Evolutionary conservation across 2,888 invertebrate genomes (phyloP).

Genomic region (Taenaris catops): DNA sequence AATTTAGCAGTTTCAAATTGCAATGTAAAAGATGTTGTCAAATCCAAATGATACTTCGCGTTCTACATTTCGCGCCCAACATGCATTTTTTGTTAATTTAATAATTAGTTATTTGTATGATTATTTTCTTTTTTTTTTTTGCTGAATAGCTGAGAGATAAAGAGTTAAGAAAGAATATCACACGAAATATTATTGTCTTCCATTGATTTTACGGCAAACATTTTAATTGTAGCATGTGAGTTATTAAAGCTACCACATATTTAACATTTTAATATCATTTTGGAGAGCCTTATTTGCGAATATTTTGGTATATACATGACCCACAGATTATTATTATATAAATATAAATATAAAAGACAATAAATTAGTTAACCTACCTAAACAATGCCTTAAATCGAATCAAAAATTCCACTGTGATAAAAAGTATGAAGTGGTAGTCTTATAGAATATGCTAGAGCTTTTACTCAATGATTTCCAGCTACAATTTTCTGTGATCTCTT

Average conservation of each 20-base stretch:
- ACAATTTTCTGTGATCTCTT: slow-evolving; percentile 82
- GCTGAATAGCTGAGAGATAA: slow-evolving; percentile 39
- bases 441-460: slow-evolving; percentile 65
- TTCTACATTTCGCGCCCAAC: slow-evolving; percentile 40
- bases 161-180: slow-evolving; percentile 29
- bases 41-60: slow-evolving; percentile 32
- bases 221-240: slow-evolving; percentile 69
- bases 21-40: slow-evolving; percentile 44
- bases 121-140: slow-evolving; percentile 50
- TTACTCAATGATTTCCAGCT: slow-evolving; percentile 79
- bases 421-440: slow-evolving; percentile 69
- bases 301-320: slow-evolving; percentile 11
- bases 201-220: slow-evolving; percentile 65
- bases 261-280: slow-evolving; percentile 4
- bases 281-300: slow-evolving; percentile 6
- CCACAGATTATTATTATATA: slow-evolving; percentile 16
- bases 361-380: slow-evolving; percentile 49
- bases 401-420: slow-evolving; percentile 73
- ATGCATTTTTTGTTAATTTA: slow-evolving; percentile 72
- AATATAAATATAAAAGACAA: slow-evolving; percentile 45
- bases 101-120: slow-evolving; percentile 57
- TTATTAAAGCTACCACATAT: slow-evolving; percentile 49
- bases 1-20: slow-evolving; percentile 37
- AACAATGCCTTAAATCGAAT: slow-evolving; percentile 61
- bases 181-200: slow-evolving; percentile 53